A percentile compares a stretch with the other conserved stretches of the same genome.
These are phyloP conservation scores for Cotesia glomerata DNA, from an alignment of 1,140 invertebrate genomes.

Conservation along the genomic window DNA sequence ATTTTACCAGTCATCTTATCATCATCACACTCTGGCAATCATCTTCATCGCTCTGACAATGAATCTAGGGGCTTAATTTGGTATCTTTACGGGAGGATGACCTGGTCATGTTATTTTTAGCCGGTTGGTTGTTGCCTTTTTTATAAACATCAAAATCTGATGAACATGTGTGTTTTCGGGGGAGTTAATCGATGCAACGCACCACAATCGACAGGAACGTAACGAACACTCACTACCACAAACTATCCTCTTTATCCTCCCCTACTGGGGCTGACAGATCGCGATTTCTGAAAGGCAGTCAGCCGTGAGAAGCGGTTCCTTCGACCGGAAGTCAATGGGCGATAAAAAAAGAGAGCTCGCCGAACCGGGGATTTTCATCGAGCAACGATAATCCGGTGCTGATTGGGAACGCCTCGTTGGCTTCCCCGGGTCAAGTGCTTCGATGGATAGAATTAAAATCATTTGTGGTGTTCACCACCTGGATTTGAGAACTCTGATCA, in stretches of 20 bases:
- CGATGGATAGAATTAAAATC: conserved; percentile 25
- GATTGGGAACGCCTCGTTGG: conserved; percentile 32
- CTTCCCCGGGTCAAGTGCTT: conserved; percentile 7
- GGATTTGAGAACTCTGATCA: conserved; percentile 8
- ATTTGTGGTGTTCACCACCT: conserved; percentile 15
- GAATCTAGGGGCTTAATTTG: neutral
- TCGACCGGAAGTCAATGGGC: conserved; percentile 29
- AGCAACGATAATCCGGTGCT: conserved; percentile 30
- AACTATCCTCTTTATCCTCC: neutral
- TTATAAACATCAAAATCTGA: too few relatives aligned
- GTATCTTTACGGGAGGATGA: neutral
- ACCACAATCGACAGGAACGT: conserved; percentile 11
- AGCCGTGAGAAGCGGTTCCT: conserved; percentile 16
- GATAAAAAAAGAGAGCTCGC: conserved; percentile 13
- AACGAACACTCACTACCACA: neutral
- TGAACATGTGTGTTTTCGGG: too few relatives aligned
- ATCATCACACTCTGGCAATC: conserved; percentile 23
- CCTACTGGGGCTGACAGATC: conserved; percentile 24
- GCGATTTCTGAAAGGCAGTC: conserved; percentile 26
- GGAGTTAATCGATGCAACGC: neutral
- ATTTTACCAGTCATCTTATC: conserved; percentile 21
- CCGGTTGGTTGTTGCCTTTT: too few relatives aligned
- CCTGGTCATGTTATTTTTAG: neutral
- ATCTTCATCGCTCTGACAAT: neutral
- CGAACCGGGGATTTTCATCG: conserved; percentile 24